phyloP scores from a whole-genome alignment of 2,888 invertebrate species.

The Clanis bilineata region DNA sequence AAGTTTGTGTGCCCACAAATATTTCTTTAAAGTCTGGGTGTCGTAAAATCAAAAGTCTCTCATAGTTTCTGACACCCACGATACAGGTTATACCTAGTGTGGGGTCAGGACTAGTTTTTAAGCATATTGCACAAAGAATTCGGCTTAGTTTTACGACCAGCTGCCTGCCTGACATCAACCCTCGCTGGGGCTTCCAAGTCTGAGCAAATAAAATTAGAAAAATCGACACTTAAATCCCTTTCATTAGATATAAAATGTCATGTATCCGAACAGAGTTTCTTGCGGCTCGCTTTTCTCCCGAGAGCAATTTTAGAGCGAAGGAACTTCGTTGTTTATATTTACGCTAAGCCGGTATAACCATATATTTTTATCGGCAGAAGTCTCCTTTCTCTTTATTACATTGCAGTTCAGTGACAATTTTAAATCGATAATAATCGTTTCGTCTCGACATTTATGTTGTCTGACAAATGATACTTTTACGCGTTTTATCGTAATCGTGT shows the following conservation, averaged over 20 bases:
- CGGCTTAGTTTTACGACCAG: no score
- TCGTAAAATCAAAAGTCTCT: no score
- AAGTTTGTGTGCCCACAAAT: no score
- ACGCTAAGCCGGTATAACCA: neutral
- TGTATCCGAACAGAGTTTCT: constrained; percentile 1
- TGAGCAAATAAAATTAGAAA: no score
- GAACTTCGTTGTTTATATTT: constrained; percentile 2
- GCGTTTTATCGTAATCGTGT: no score
- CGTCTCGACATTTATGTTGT: neutral
- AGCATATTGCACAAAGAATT: no score
- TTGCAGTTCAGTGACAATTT: neutral
- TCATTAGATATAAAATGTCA: constrained; percentile 4
- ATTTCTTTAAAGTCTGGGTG: no score
- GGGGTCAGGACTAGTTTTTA: no score
- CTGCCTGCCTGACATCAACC: no score
- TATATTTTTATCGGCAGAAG: constrained; percentile 9
- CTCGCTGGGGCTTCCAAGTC: no score
- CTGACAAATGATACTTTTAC: neutral
- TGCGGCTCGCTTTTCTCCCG: constrained; percentile 1
- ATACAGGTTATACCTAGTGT: no score
- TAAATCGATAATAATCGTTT: constrained; percentile 4
- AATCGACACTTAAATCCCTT: neutral
- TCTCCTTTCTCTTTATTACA: constrained; percentile 7
- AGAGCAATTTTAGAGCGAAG: neutral
- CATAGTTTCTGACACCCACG: no score